Base-by-base conservation (phyloP, 2,888 invertebrate genomes). In the Schizotus pectinicornis region DNA sequence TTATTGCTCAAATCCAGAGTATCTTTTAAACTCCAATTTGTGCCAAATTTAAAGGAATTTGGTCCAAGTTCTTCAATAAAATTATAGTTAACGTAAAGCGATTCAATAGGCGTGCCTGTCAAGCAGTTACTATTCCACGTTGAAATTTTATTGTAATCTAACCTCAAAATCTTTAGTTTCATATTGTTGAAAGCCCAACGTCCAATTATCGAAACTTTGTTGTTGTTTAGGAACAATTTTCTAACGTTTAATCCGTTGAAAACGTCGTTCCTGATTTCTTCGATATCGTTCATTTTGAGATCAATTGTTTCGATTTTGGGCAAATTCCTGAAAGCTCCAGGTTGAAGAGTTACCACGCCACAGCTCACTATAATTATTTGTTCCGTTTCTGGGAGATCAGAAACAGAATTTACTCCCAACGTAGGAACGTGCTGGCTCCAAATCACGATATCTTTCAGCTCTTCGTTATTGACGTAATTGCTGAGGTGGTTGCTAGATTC, bases 311-410 rank as follows among this genome's bases (percentile, higher is more conserved):
- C 22, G 5, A 22, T 31, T 13, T 56, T 64, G 6, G 71, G 65
- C n/a, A 71, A 46, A 41, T 69, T 66, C 30, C 45, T n/a, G 38
- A 67, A 67, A 1, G 67, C 62, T 8, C 61, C 61, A 32, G 58
- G 51, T 47, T 54, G 32, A 6, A 67, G 51, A 50, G 46, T 45
- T 35, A 50, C 14, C 22, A 67, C 60, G n/a, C 46, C 39, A 32
- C 47, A 32, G 8, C 45, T 42, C 1, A 46, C 35, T 47, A 64
- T 30, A 12, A 12, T 53, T 3, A 66, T 33, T 5, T 45, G 47
- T 53, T 56, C 53, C 13, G 64, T 33, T 42, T 54, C 54, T 7
- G 38, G 36, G 1, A 64, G 31, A 39, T 61, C 52, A 33, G 41
- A 12, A 8, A 66, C 51, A 0, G 63, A 54, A 5, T 55, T 62